Base-by-base conservation (phyloP, 2,888 invertebrate species). In the Glaucopsyche alexis region DNA sequence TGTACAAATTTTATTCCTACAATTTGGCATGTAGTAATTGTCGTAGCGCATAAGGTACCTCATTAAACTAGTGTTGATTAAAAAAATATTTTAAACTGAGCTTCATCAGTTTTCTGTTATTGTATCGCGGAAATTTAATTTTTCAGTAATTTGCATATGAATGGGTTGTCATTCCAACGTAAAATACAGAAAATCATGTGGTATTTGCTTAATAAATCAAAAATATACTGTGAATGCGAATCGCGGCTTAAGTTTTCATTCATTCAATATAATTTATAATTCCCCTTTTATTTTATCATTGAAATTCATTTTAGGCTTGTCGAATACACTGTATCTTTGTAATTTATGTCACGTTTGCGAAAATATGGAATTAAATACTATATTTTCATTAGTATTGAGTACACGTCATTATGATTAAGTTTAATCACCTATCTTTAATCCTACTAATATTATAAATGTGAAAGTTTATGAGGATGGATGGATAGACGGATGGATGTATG, bases 211-310 rank as follows among this genome's bases (percentile, higher is more conserved):
- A 60, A 60, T 60, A 60, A 60, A 60, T 60, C 60, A 60, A 60
- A 60, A 60, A 60, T 60, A 38, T 60, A 38, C 29, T 38, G 60
- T 60, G 29, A 60, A 60, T 60, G 29, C 60, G 40, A 66, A 16
- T 66, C 42, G 42, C 16, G 66, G 66, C 66, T 66, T 66, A 66
- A 66, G 40, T 66, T 66, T 42, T 66, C 14, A 66, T 66, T 40
- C 42, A 42, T 66, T 66, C 42, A n/a, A 66, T 42, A 42, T 38
- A 29, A 60, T 29, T 60, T 60, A 60, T 60, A 29, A 29, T 60
- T 60, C 60, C 29, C 60, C 29, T 29, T 60, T 60, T 29, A 60
- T 60, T 29, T 60, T 16, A 9, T 66, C 42, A 66, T 66, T 40
- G 66, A 42, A 60, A 19, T 55, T 55, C 55, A 29, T 38, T 60